Evolutionary conservation across 1,140 invertebrate species (phyloP).

Genomic region (Drosophila lacteicornis): DNA sequence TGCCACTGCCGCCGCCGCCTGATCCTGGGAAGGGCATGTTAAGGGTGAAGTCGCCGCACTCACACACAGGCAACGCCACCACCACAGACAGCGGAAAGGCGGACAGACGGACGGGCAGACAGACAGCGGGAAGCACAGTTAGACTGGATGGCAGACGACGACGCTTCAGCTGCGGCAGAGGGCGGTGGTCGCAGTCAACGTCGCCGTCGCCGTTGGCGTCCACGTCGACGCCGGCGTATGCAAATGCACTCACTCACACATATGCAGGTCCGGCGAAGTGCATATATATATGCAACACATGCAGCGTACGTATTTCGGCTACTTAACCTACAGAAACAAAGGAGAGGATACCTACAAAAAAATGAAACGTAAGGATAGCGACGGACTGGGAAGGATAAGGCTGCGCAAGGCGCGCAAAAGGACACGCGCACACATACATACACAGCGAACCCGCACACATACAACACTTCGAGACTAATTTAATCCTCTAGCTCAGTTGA

Average conservation of each 20-base stretch:
- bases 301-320: slow-evolving; percentile 64
- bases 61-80: slow-evolving; percentile 28
- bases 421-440: slow-evolving; percentile 45
- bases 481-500: slow-evolving; percentile 55
- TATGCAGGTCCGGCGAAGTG: slow-evolving; percentile 12
- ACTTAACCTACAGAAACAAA: slow-evolving; percentile 76
- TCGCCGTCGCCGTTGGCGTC: slow-evolving; percentile 24
- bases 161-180: slow-evolving; percentile 69
- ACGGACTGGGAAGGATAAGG: slow-evolving; percentile 36
- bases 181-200: slow-evolving; percentile 73
- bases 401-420: slow-evolving; percentile 50
- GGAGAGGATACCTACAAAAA: slow-evolving; percentile 61
- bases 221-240: slow-evolving; percentile 30
- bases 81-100: slow-evolving; percentile 29
- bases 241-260: slow-evolving; percentile 10
- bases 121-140: slow-evolving; percentile 62
- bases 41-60: slow-evolving; percentile 49
- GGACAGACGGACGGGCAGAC: slow-evolving; percentile 41
- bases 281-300: slow-evolving; percentile 49
- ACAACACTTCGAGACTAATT: slow-evolving; percentile 45
- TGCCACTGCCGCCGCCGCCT: slow-evolving; percentile 21
- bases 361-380: slow-evolving; percentile 49
- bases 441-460: slow-evolving; percentile 1
- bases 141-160: slow-evolving; percentile 73
- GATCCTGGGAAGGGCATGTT: slow-evolving; percentile 57